phyloP scores from a whole-genome alignment of 2,113 vertebrate genomes.

The Carassius auratus region DNA sequence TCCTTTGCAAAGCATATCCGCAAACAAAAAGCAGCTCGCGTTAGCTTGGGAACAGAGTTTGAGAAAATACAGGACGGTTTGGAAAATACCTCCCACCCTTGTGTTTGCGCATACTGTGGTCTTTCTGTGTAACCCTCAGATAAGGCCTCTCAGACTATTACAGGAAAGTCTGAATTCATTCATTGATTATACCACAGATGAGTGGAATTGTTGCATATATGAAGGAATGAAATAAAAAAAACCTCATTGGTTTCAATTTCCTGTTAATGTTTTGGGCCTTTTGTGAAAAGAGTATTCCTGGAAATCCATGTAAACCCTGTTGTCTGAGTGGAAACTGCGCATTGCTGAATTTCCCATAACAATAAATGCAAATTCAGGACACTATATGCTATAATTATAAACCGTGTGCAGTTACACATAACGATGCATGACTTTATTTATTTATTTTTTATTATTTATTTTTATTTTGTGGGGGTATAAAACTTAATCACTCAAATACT shows the following conservation, averaged over 20 bases:
- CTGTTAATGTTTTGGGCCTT: conserved; percentile 24
- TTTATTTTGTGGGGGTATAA: not conserved
- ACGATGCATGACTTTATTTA: not conserved
- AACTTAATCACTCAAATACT: not conserved
- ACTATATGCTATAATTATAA: not conserved
- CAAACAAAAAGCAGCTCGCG: not conserved
- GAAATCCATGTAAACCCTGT: conserved; percentile 18
- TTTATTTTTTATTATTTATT: not conserved
- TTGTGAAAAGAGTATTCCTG: conserved; percentile 26
- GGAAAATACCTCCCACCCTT: conserved; percentile 14
- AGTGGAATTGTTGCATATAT: not conserved
- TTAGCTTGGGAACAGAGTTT: conserved; percentile 40
- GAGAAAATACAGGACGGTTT: conserved; percentile 15
- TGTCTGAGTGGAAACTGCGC: conserved; percentile 2
- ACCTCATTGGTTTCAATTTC: not conserved
- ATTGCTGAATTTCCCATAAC: not conserved
- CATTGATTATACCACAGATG: not conserved
- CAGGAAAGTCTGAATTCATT: not conserved
- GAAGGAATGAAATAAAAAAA: not conserved
- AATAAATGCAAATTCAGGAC: not conserved
- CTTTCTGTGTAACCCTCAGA: not conserved
- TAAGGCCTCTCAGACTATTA: conserved; percentile 5
- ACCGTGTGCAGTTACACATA: not conserved
- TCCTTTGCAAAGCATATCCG: conserved; percentile 3
- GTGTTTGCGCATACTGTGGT: conserved; percentile 5